Conservation (phyloP, 2,888 invertebrate genomes). For the Hydrotaea cyrtoneurina region DNA sequence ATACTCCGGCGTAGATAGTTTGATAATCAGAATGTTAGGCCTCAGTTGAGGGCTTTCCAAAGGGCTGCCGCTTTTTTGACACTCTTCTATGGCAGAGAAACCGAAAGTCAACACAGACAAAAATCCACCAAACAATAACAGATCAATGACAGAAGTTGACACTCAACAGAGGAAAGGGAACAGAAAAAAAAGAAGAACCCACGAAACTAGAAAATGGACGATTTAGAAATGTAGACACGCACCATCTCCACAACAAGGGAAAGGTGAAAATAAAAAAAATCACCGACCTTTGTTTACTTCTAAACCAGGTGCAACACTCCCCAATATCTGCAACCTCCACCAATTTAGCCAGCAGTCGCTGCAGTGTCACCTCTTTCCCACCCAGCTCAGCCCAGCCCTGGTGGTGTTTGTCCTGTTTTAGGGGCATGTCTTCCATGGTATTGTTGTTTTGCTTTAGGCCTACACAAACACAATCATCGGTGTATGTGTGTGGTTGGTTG, state of each 20-base stretch:
- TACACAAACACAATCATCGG: background rate
- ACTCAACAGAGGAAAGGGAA: background rate
- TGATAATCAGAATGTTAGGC: no score
- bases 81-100: no score
- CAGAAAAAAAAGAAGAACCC: background rate
- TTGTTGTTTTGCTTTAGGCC: no score
- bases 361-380: no score
- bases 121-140: background rate
- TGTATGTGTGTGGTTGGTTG: constrained; percentile 16
- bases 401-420: constrained; percentile 1
- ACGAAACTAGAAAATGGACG: background rate
- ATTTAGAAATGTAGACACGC: background rate
- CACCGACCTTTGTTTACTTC: background rate
- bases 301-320: background rate
- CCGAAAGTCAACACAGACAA: background rate
- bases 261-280: constrained; percentile 9
- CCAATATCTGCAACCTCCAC: no score
- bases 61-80: no score
- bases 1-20: no score
- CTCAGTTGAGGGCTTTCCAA: no score
- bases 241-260: background rate
- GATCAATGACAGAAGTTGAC: no score
- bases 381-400: no score
- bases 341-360: no score
- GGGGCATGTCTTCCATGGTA: no score